These are phyloP conservation scores for Mamestra configurata DNA, from an alignment of 1,140 invertebrate genomes.

Conservation along the genomic window DNA sequence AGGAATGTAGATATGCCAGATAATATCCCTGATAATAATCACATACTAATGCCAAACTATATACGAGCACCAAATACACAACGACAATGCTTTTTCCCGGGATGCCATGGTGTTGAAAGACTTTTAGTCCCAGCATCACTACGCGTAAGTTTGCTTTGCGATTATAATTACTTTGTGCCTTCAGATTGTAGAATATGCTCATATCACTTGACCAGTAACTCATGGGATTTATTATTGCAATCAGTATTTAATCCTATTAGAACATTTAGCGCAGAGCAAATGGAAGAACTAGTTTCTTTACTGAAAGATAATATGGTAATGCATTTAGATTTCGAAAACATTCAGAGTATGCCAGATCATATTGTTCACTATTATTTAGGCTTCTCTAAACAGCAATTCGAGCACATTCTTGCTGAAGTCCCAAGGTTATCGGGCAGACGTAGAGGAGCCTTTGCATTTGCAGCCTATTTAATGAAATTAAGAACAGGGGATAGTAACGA, in stretches of 20 bases:
- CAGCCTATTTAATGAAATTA: slow-evolving; percentile 52
- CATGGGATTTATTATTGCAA: neutral
- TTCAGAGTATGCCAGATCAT: neutral
- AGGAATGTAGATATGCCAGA: neutral
- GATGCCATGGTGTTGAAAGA: neutral
- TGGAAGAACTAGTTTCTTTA: slow-evolving; percentile 10
- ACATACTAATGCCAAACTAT: neutral
- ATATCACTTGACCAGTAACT: slow-evolving; percentile 11
- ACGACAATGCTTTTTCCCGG: neutral
- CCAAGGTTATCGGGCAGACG: neutral
- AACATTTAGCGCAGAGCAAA: slow-evolving; percentile 7
- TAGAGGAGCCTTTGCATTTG: slow-evolving; percentile 31
- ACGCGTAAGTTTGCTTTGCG: slow-evolving; percentile 2
- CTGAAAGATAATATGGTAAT: neutral
- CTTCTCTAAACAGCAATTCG: neutral
- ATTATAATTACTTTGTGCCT: slow-evolving; percentile 18
- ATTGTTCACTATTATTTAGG: slow-evolving; percentile 16
- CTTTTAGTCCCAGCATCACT: slow-evolving; percentile 9
- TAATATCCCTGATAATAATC: neutral
- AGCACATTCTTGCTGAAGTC: neutral
- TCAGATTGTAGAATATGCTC: slow-evolving; percentile 5
- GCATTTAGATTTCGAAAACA: slow-evolving; percentile 10
- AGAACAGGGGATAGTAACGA: slow-evolving; percentile 53
- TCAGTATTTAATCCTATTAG: neutral
- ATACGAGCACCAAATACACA: neutral